Percentiles rank a stretch among this genome's conserved stretches.
Conservation (phyloP, 1,140 invertebrate species). For the Goniozus legneri region DNA sequence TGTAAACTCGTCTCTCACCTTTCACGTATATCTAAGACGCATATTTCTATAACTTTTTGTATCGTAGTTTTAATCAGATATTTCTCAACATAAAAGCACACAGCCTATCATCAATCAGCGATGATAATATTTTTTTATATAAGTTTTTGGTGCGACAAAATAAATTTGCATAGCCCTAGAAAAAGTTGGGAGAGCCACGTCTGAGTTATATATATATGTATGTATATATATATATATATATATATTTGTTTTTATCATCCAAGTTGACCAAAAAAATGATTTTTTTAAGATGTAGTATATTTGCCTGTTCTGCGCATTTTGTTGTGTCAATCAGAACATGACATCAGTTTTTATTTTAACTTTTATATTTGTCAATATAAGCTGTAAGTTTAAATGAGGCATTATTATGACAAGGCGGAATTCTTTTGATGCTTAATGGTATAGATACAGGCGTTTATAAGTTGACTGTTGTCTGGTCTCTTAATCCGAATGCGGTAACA, state of each 20-base stretch:
- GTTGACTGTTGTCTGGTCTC: slow-evolving; percentile 47
- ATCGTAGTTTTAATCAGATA: slow-evolving; percentile 43
- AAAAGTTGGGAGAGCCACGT: slow-evolving; percentile 44
- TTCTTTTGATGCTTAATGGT: slow-evolving; percentile 38
- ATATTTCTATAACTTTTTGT: slow-evolving; percentile 41
- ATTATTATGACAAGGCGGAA: slow-evolving; percentile 46
- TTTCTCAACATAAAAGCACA: slow-evolving; percentile 49
- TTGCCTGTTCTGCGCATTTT: slow-evolving; percentile 46
- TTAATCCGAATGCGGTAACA: too few relatives aligned
- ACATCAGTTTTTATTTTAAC: slow-evolving; percentile 38
- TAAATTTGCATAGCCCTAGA: slow-evolving; percentile 50
- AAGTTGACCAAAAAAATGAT: slow-evolving; percentile 50
- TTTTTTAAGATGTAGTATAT: slow-evolving; percentile 41
- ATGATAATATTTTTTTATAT: slow-evolving; percentile 32
- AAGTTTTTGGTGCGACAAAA: slow-evolving; percentile 50
- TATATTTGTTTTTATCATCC: slow-evolving; percentile 44
- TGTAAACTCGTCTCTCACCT: slow-evolving; percentile 55
- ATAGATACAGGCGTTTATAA: slow-evolving; percentile 35
- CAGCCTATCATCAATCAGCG: slow-evolving; percentile 45
- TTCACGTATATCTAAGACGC: slow-evolving; percentile 48
- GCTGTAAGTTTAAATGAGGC: slow-evolving; percentile 55
- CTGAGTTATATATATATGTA: slow-evolving; percentile 25
- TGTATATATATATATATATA: too few relatives aligned
- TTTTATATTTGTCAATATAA: slow-evolving; percentile 47
- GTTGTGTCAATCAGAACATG: slow-evolving; percentile 45